Conservation (phyloP, 2,113 vertebrate genomes). For the human (Homo sapiens) region GRCh38 chr3:139738501-139739000, state of each 20-base stretch:
- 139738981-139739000: background rate
- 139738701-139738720: too few relatives aligned
- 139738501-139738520: too few relatives aligned
- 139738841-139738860: background rate
- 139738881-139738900: background rate
- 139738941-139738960: background rate
- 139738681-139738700: too few relatives aligned
- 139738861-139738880: background rate
- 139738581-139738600: too few relatives aligned
- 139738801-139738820: background rate
- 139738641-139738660: too few relatives aligned
- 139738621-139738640: too few relatives aligned
- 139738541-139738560: too few relatives aligned
- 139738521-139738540: too few relatives aligned
- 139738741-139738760: rapidly evolving
- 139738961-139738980: background rate
- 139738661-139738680: rapidly evolving
- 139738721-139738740: too few relatives aligned
- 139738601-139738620: too few relatives aligned
- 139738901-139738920: background rate
- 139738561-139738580: too few relatives aligned
- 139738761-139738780: background rate
- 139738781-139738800: background rate
- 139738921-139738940: background rate
- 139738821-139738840: background rate